Percentiles rank a stretch among this genome's conserved stretches.
Conservation (phyloP, 2,113 vertebrate genomes). For the Bufo gargarizans region DNA sequence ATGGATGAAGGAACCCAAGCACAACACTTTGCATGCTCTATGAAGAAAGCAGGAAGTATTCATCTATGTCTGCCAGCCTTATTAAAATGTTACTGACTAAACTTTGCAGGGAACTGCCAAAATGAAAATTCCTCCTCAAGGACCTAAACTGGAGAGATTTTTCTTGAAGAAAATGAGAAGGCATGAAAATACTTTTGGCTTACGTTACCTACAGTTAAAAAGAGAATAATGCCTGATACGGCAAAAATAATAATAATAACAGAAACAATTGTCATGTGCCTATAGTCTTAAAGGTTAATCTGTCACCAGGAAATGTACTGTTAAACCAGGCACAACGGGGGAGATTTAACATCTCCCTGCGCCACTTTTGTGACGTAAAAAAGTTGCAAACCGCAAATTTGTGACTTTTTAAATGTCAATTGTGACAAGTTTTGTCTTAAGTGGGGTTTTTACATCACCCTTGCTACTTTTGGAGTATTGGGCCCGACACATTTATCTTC, state of each 20-base stretch:
- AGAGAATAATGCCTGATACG: background rate
- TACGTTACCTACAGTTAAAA: background rate
- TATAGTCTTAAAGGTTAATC: no score
- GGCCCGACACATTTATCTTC: no score
- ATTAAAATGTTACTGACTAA: conserved; percentile 49
- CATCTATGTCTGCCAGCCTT: conserved; percentile 43
- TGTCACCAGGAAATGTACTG: no score
- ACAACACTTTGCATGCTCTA: conserved; percentile 46
- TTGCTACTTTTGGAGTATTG: no score
- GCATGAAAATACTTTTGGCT: background rate
- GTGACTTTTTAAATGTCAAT: no score
- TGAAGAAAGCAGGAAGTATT: conserved; percentile 33
- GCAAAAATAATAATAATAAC: background rate
- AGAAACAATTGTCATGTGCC: background rate
- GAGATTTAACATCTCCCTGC: no score
- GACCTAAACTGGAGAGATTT: background rate
- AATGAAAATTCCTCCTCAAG: conserved; percentile 5
- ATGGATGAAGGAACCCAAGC: conserved; percentile 44
- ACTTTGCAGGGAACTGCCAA: conserved; percentile 30
- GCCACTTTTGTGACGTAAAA: no score
- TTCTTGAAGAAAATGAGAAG: conserved; percentile 24
- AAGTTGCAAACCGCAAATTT: no score
- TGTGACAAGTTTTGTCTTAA: no score
- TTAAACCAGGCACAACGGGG: no score
- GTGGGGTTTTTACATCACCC: no score